Conservation (phyloP, 2,888 invertebrate species). For the Geotrupes spiniger region DNA sequence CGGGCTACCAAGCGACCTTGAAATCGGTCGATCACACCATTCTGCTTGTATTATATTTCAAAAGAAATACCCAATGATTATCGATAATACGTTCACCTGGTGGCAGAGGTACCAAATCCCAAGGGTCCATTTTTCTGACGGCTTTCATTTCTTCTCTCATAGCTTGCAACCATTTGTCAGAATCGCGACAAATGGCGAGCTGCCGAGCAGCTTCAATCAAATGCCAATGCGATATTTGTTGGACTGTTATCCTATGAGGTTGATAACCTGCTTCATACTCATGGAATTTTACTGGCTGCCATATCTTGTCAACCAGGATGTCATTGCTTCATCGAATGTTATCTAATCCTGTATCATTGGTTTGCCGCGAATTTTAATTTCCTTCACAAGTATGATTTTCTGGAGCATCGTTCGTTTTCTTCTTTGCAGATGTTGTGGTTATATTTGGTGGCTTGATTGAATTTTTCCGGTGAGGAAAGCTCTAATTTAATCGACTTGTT, state of each 20-base stretch:
- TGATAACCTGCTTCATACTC: too few species aligned
- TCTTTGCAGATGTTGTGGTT: background rate
- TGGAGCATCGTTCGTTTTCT: background rate
- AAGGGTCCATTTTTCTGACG: background rate
- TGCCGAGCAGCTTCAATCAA: background rate
- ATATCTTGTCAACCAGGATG: background rate
- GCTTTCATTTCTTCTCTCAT: constrained; percentile 4
- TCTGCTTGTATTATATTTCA: too few species aligned
- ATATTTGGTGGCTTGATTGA: too few species aligned
- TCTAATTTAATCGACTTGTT: background rate
- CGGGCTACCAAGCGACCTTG: too few species aligned
- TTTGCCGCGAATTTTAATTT: too few species aligned
- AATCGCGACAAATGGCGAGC: constrained; percentile 2
- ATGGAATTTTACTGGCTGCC: too few species aligned
- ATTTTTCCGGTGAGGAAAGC: too few species aligned
- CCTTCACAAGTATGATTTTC: background rate
- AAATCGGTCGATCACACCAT: too few species aligned
- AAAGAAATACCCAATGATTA: too few species aligned
- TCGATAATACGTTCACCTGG: background rate
- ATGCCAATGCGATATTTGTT: background rate
- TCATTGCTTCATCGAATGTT: background rate
- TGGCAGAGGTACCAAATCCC: background rate
- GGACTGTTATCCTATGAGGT: too few species aligned
- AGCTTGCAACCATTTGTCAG: background rate
- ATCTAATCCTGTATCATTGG: too few species aligned